These are phyloP conservation scores for Cryptoleucopteryx plumbea DNA, from an alignment of 2,113 vertebrate genomes.

Conservation along the genomic window DNA sequence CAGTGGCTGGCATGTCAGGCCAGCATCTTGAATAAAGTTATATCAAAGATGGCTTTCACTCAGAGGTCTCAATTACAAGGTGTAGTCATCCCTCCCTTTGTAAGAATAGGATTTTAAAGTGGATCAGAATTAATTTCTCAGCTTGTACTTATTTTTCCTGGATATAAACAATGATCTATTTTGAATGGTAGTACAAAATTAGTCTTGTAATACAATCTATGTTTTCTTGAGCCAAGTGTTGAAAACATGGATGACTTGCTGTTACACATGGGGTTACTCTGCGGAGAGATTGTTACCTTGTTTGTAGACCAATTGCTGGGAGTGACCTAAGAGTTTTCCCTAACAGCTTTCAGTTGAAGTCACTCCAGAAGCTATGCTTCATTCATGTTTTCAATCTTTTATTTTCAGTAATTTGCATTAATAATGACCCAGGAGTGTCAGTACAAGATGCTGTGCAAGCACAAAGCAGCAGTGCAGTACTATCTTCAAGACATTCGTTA, in stretches of 20 bases:
- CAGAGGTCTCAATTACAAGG: not conserved
- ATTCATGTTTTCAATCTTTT: not conserved
- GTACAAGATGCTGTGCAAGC: not conserved
- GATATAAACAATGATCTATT: not conserved
- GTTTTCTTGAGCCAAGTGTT: not conserved
- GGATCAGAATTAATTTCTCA: not conserved
- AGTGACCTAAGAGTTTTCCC: not conserved
- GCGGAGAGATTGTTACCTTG: not conserved
- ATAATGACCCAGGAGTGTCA: not conserved
- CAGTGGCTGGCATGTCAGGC: not conserved
- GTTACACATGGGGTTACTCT: not conserved
- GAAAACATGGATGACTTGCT: not conserved
- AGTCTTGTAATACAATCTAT: not conserved
- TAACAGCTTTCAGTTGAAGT: not conserved
- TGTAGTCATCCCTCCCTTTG: not conserved
- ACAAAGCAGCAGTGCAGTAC: not conserved
- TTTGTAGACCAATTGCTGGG: not conserved
- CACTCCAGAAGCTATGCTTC: not conserved
- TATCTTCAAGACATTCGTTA: not conserved
- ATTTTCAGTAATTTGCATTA: not conserved
- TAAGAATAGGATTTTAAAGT: not conserved
- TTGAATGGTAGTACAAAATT: not conserved
- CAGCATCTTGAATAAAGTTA: not conserved
- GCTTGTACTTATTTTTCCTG: not conserved
- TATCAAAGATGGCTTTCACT: not conserved